Evolutionary conservation across 2,797 vertebrate species (phyloP).

Genomic region (Adrianichthys oophorus): DNA sequence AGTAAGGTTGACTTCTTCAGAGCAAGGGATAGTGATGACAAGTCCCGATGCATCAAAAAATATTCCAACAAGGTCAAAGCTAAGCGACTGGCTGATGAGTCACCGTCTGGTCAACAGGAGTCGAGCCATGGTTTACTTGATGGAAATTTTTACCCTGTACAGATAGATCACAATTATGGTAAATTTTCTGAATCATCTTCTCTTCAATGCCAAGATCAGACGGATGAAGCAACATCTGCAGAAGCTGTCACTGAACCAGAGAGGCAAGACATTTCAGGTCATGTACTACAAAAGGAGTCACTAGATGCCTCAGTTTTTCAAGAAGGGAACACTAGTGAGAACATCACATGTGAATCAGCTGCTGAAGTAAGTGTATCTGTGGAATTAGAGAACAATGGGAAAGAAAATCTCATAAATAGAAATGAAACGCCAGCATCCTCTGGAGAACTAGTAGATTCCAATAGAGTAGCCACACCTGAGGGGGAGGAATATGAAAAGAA

Average conservation of each 20-base stretch:
- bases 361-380: conserved; percentile 22
- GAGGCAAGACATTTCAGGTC: conserved; percentile 19
- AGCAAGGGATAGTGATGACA: conserved; percentile 56
- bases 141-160: conserved; percentile 45
- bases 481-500: conserved; percentile 12
- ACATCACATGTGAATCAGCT: conserved; percentile 11
- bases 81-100: conserved; percentile 55
- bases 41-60: conserved; percentile 59
- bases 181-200: conserved; percentile 47
- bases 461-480: conserved; percentile 4
- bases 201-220: conserved; percentile 24
- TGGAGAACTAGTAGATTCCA: conserved; percentile 20
- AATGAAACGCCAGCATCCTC: conserved; percentile 18
- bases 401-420: conserved; percentile 13
- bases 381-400: conserved; percentile 27
- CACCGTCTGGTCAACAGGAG: conserved; percentile 29
- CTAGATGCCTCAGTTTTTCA: conserved; percentile 17
- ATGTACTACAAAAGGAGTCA: conserved; percentile 17
- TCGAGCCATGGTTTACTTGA: conserved; percentile 34
- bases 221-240: conserved; percentile 24
- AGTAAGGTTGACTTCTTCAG: conserved; percentile 58
- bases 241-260: conserved; percentile 23
- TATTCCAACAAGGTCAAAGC: conserved; percentile 66
- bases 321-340: not conserved
- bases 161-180: conserved; percentile 80